Percentiles rank a stretch among this genome's conserved stretches.
Conservation (phyloP, 2,888 invertebrate species). For the Melieria omissa region DNA sequence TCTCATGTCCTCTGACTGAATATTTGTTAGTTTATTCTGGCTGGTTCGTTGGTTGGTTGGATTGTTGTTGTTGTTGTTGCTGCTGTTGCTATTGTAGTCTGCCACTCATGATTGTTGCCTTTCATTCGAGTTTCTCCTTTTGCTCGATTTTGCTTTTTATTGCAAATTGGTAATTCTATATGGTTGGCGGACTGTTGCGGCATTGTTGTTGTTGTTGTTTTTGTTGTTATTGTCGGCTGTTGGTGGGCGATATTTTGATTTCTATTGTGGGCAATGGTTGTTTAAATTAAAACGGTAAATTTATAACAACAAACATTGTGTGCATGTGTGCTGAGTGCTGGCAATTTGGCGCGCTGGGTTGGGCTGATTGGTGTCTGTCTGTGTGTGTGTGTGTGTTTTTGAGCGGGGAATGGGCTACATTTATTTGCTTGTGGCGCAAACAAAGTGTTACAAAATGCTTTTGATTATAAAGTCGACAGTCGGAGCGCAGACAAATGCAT, state of each 20-base stretch:
- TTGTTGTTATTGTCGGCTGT: constrained; percentile 22
- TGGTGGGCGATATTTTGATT: constrained; percentile 37
- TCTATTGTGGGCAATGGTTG: constrained; percentile 49
- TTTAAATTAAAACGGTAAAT: constrained; percentile 48
- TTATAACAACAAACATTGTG: constrained; percentile 29
- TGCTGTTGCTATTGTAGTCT: background rate
- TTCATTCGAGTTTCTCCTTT: constrained; percentile 24
- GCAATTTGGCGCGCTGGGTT: constrained; percentile 13
- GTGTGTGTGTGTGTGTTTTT: background rate
- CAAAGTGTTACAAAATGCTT: constrained; percentile 30
- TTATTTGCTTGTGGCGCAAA: constrained; percentile 6
- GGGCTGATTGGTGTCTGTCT: constrained; percentile 4
- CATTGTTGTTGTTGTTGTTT: constrained; percentile 13
- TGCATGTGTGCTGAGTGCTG: constrained; percentile 11
- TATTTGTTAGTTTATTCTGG: background rate
- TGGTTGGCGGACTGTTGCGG: constrained; percentile 55
- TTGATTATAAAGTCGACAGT: constrained; percentile 7
- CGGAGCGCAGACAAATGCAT: background rate
- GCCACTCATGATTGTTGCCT: constrained; percentile 31
- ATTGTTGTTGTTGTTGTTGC: constrained; percentile 5
- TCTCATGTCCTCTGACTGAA: no score
- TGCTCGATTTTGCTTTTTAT: constrained; percentile 44
- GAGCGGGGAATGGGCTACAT: background rate
- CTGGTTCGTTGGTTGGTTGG: background rate
- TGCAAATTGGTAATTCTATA: constrained; percentile 64